Percentiles rank a stretch among this genome's conserved stretches.
phyloP scores from a whole-genome alignment of 2,797 vertebrate genomes.

The Dermochelys coriacea region DNA sequence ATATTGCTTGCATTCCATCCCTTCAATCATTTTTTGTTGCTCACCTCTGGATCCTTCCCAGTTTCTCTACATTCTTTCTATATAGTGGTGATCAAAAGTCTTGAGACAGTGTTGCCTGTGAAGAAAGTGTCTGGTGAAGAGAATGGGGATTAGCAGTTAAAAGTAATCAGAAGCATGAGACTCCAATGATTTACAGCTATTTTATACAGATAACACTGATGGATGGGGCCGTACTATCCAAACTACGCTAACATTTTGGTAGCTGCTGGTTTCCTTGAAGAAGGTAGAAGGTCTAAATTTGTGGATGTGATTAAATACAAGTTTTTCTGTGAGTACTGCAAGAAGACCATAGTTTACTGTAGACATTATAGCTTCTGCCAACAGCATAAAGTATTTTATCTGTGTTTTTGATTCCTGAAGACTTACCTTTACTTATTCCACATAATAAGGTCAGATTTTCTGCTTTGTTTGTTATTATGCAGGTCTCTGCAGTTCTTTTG shows the following conservation, averaged over 20 bases:
- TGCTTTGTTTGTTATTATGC: conserved; percentile 3
- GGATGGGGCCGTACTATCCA: not conserved
- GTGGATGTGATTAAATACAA: not conserved
- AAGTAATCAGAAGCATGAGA: not conserved
- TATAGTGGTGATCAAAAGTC: not conserved
- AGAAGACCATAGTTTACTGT: not conserved
- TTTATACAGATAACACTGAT: not conserved
- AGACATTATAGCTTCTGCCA: conserved; percentile 8
- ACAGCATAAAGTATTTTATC: not conserved
- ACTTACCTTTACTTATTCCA: not conserved
- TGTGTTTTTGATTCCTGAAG: conserved; percentile 17
- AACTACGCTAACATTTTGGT: not conserved
- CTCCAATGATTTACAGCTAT: not conserved
- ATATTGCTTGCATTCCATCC: not conserved
- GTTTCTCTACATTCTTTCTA: not conserved
- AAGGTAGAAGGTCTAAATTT: not conserved
- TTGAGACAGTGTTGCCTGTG: not conserved
- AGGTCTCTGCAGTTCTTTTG: not conserved
- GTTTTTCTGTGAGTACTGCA: not conserved
- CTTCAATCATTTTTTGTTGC: not conserved
- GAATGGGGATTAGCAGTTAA: not conserved
- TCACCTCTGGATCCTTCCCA: too few species aligned
- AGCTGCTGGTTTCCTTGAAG: not conserved
- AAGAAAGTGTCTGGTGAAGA: not conserved
- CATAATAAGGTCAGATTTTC: not conserved